Percentiles rank a stretch among this genome's conserved stretches.
Conservation (phyloP, 2,888 invertebrate species). For the Trimorus sp. region DNA sequence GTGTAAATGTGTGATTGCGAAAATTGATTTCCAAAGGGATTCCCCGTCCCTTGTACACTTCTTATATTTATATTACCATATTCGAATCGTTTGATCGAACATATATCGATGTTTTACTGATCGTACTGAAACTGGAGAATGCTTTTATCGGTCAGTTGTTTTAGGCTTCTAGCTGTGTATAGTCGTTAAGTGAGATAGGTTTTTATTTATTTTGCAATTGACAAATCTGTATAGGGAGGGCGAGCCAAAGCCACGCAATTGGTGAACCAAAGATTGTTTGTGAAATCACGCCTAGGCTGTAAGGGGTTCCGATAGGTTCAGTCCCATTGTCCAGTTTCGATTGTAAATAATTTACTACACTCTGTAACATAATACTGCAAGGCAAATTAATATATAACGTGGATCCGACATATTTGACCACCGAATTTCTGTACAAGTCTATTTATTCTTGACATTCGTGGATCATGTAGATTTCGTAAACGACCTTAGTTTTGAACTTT, state of each 20-base stretch:
- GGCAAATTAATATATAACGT: slow-evolving; percentile 26
- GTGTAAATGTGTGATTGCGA: slow-evolving; percentile 6
- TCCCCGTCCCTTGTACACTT: slow-evolving; percentile 24
- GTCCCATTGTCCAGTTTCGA: slow-evolving; percentile 36
- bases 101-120: slow-evolving; percentile 28
- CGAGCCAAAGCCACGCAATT: not conserved
- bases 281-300: too few species aligned
- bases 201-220: too few species aligned
- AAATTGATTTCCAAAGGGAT: slow-evolving; percentile 17
- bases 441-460: slow-evolving; percentile 19
- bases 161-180: not conserved
- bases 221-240: too few species aligned
- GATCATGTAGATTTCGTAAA: slow-evolving; percentile 29
- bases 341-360: slow-evolving; percentile 25
- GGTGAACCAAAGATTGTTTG: not conserved
- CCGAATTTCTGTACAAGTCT: slow-evolving; percentile 26
- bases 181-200: too few species aligned
- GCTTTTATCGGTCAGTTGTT: not conserved
- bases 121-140: slow-evolving; percentile 42
- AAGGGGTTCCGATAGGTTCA: not conserved
- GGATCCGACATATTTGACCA: slow-evolving; percentile 10
- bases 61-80: slow-evolving; percentile 26
- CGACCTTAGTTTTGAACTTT: slow-evolving; percentile 6
- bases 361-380: slow-evolving; percentile 16
- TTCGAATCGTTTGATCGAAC: slow-evolving; percentile 3